Conservation (phyloP, 2,888 invertebrate species). For the Ceramica pisi region DNA sequence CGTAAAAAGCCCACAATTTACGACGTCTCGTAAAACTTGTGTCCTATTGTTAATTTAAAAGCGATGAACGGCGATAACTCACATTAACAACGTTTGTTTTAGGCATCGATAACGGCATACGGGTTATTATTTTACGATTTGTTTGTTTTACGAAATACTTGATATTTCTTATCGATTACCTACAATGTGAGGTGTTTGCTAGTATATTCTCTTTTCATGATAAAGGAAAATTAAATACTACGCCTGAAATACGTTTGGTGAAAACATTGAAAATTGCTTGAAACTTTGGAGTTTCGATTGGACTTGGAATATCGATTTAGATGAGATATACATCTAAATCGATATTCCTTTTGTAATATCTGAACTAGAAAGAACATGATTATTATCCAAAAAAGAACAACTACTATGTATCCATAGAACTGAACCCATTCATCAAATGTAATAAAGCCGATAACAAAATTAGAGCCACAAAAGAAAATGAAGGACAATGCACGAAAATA, state of each 20-base stretch:
- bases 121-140: constrained; percentile 66
- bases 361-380: constrained; percentile 19
- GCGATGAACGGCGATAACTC: constrained; percentile 80
- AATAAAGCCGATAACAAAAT: constrained; percentile 46
- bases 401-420: constrained; percentile 30
- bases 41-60: constrained; percentile 84
- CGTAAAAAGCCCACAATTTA: constrained; percentile 85
- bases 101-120: constrained; percentile 66
- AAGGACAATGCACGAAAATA: constrained; percentile 50
- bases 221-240: constrained; percentile 43
- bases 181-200: constrained; percentile 40
- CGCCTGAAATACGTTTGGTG: constrained; percentile 3
- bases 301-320: too few species aligned
- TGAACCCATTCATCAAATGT: constrained; percentile 35
- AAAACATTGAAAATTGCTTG: not conserved
- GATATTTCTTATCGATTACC: constrained; percentile 60
- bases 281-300: constrained; percentile 1
- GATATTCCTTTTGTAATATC: not conserved
- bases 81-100: constrained; percentile 75
- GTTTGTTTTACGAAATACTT: constrained; percentile 60
- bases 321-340: not conserved
- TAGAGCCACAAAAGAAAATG: constrained; percentile 52
- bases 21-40: constrained; percentile 82
- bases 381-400: constrained; percentile 5
- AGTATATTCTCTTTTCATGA: constrained; percentile 32